Evolutionary conservation across 1,140 invertebrate species (phyloP), one percentile per base, ranked within the genome.

Genomic region (Dufourea novaeangliae): DNA sequence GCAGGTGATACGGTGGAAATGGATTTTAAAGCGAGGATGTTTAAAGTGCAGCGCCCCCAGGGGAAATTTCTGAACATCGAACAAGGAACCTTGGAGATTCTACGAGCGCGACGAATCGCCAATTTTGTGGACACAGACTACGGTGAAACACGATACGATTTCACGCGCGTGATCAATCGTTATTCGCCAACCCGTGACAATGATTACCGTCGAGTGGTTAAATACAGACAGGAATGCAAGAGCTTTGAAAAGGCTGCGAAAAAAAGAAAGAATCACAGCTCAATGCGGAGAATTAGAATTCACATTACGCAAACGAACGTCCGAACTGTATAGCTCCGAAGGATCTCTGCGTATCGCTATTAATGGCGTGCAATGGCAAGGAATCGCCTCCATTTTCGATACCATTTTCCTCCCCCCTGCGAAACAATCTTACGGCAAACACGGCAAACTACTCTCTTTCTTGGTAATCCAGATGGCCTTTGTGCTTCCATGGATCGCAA

Each of bases 291-390:
- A 39, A 22, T 14, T 17, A 34, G 20, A 75, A 79, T 76, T 44
- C 63, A 62, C 46, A 63, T 79, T 79, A 76, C 69, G 78, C 46
- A 76, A 76, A 76, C 67, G 64, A 62, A 76, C 37, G 63, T 79
- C 63, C 77, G 63, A 75, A 66, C 46, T 50, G 41, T 11, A 44
- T n/a, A 64, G 20, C 25, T 39, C 64, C 70, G 57, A 46, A 34
- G 70, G n/a, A 54, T 39, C 71, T 79, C 75, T 59, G 54, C 68
- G 71, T 79, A 75, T 68, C 72, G 56, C 37, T 39, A 75, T 75
- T 75, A 78, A 78, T 41, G 27, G 54, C 71, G 39, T 14, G 37
- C 69, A 39, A 20, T 46, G 52, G 22, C 34, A 20, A 37, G 44
- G 37, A 63, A 27, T n/a, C 11, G 34, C 17, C 50, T 61, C 27